A percentile compares a stretch with the other conserved stretches of the same genome.
Conservation (phyloP, 2,113 vertebrate genomes). For the Sinocyclocheilus anophthalmus region DNA sequence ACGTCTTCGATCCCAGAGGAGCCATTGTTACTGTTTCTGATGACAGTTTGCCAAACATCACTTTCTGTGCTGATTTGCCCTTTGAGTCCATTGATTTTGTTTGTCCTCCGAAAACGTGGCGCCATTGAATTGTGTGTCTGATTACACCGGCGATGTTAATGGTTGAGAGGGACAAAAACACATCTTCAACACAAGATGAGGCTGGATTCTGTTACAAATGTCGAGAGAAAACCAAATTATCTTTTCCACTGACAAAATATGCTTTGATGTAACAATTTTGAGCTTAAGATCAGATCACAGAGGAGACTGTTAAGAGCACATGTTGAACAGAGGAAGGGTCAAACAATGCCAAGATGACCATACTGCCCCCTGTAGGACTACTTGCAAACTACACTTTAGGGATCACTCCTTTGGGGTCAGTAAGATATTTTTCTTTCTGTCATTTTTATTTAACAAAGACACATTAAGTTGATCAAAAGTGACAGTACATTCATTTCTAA, state of each 20-base stretch:
- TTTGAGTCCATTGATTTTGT: slow-evolving; percentile 9
- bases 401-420: not conserved
- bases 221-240: slow-evolving; percentile 26
- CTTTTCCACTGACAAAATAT: slow-evolving; percentile 36
- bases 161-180: not conserved
- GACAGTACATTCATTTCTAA: not conserved
- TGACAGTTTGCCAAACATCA: slow-evolving; percentile 38
- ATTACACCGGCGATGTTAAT: not conserved
- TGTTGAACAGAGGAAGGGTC: slow-evolving; percentile 28
- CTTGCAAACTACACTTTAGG: not conserved
- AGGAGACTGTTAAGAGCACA: slow-evolving; percentile 7
- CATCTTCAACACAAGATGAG: slow-evolving; percentile 1
- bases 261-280: slow-evolving; percentile 21
- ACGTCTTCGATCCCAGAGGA: slow-evolving; percentile 18
- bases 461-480: not conserved
- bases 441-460: not conserved
- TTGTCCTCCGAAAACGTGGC: not conserved
- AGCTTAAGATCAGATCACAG: not conserved
- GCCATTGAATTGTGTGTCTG: not conserved
- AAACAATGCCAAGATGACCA: slow-evolving; percentile 56
- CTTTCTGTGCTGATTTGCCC: slow-evolving; percentile 19
- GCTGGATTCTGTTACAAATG: not conserved
- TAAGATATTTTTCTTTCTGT: not conserved
- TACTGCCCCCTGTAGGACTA: slow-evolving; percentile 68
- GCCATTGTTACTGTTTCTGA: not conserved